Conservation (phyloP, 2,113 vertebrate species). For the Heterotilapia buettikoferi region DNA sequence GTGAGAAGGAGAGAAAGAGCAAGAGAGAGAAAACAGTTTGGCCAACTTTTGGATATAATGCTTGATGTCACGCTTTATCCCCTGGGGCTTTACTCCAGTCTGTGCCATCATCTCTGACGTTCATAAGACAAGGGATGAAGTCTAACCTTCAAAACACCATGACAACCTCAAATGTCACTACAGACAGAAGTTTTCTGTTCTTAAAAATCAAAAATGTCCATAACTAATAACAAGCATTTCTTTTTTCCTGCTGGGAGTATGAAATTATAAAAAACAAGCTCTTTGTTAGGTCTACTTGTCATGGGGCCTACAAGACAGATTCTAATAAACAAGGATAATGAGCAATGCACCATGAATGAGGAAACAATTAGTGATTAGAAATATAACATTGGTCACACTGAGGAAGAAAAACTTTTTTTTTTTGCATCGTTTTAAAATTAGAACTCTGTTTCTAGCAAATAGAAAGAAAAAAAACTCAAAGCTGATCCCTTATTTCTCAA, state of each 20-base stretch:
- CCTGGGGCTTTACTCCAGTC: background rate
- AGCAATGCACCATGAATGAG: constrained; percentile 15
- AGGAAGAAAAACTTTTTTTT: background rate
- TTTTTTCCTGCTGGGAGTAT: background rate
- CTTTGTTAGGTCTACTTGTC: constrained; percentile 18
- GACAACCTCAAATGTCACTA: background rate
- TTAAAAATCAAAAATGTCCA: background rate
- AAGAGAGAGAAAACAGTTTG: background rate
- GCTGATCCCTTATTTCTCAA: background rate
- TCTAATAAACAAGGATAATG: constrained; percentile 22
- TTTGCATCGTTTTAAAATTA: background rate
- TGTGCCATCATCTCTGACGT: background rate
- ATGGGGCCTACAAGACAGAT: background rate
- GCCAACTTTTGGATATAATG: constrained; percentile 31
- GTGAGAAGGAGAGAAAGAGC: background rate
- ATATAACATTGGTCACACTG: background rate
- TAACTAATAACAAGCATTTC: background rate
- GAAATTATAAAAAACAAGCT: constrained; percentile 20
- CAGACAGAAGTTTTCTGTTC: constrained; percentile 22
- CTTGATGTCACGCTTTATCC: constrained; percentile 11
- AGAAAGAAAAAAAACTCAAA: background rate
- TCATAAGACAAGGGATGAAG: background rate
- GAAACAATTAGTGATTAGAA: constrained; percentile 16
- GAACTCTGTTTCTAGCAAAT: background rate
- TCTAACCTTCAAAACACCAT: background rate